phyloP scores from a whole-genome alignment of 92 coral and sea anemone genomes.

The Virgularia gustaviana region DNA sequence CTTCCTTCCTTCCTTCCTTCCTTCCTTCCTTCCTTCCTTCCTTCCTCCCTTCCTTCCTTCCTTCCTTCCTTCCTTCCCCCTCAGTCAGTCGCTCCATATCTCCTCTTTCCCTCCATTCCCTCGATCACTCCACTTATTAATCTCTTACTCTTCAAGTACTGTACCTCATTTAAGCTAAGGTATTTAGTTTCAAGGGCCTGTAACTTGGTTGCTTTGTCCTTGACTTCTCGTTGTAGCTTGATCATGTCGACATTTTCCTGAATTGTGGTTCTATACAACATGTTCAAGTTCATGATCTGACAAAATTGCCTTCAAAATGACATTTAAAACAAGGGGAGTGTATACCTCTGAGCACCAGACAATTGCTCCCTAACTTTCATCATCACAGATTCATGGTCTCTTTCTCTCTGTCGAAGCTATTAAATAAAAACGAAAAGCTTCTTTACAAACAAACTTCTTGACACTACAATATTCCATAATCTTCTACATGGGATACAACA shows the following conservation, averaged over 20 bases:
- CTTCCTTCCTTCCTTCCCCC: too few species aligned
- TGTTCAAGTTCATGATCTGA: too few species aligned
- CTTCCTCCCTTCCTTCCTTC: too few species aligned
- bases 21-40: too few species aligned
- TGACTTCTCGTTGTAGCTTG: conserved; percentile 85
- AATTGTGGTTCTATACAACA: conserved; percentile 66
- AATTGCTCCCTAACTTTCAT: conserved; percentile 69
- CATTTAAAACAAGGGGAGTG: background rate
- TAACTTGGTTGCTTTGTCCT: conserved; percentile 81
- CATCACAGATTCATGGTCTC: conserved; percentile 64
- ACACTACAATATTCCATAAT: background rate
- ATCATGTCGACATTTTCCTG: conserved; percentile 97
- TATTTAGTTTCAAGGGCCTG: conserved; percentile 90
- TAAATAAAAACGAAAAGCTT: too few species aligned
- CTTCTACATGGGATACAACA: background rate
- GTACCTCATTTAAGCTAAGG: conserved; percentile 75
- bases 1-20: too few species aligned
- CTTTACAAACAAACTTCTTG: conserved; percentile 8
- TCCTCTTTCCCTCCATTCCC: too few species aligned
- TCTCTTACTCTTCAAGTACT: background rate
- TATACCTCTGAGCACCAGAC: conserved; percentile 82
- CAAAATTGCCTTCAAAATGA: background rate
- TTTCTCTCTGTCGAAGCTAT: conserved; percentile 79
- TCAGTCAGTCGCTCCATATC: too few species aligned
- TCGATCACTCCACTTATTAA: too few species aligned